Evolutionary conservation across 2,113 vertebrate species (phyloP).

Genomic region (Pluvianellus socialis): DNA sequence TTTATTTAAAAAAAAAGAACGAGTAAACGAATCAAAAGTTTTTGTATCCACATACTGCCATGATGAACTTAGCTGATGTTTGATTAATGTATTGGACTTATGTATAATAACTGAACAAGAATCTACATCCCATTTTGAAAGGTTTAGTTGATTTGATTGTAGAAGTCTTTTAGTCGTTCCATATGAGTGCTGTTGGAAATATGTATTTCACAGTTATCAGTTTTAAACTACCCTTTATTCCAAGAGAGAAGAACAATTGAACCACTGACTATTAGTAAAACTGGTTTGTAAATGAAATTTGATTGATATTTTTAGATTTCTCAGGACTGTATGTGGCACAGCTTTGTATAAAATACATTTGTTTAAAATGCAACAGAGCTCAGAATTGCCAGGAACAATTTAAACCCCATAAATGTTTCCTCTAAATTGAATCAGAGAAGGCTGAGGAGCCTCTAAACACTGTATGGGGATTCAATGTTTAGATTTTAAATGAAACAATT

Average conservation of each 20-base stretch:
- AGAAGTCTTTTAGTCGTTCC: conserved; percentile 11
- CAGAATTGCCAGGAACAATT: conserved; percentile 65
- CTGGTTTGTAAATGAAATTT: conserved; percentile 11
- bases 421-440: conserved; percentile 71
- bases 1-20: background rate
- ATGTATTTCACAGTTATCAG: conserved; percentile 36
- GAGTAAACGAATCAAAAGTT: background rate
- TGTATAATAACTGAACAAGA: background rate
- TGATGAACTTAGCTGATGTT: background rate
- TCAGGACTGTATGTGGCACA: background rate
- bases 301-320: conserved; percentile 58
- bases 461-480: conserved; percentile 54
- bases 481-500: conserved; percentile 68
- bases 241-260: conserved; percentile 25
- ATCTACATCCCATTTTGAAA: background rate
- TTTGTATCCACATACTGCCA: background rate
- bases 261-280: conserved; percentile 46
- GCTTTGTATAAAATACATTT: conserved; percentile 61
- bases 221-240: conserved; percentile 38
- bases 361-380: conserved; percentile 60
- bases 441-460: conserved; percentile 57
- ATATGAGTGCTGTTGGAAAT: background rate
- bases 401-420: conserved; percentile 67
- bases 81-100: background rate
- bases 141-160: conserved; percentile 31